A percentile compares a stretch with the other conserved stretches of the same genome.
Conservation (phyloP, 2,888 invertebrate genomes). For the Drosophila borealis region DNA sequence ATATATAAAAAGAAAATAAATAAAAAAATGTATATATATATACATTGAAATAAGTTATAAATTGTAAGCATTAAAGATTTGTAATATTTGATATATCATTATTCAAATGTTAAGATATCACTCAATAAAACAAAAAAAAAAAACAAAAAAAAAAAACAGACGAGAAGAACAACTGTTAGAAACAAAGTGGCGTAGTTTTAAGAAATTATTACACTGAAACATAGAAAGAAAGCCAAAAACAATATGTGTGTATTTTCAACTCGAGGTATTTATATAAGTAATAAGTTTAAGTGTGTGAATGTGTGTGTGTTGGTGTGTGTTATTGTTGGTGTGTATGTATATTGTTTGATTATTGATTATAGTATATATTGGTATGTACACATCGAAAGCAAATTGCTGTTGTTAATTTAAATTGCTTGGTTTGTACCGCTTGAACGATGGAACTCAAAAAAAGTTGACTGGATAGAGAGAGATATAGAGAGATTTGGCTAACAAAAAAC, state of each 20-base stretch:
- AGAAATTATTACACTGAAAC: constrained; percentile 47
- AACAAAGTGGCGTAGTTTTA: constrained; percentile 11
- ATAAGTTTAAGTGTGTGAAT: constrained; percentile 25
- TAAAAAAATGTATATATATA: constrained; percentile 50
- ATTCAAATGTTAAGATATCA: constrained; percentile 24
- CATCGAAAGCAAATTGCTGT: constrained; percentile 75
- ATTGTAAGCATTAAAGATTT: not conserved
- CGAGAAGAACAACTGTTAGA: constrained; percentile 38
- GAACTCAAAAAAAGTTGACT: constrained; percentile 47
- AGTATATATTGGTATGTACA: constrained; percentile 44
- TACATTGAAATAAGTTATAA: constrained; percentile 44
- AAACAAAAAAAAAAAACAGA: not conserved
- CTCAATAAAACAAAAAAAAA: not conserved
- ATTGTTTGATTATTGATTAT: constrained; percentile 22
- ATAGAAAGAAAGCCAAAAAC: constrained; percentile 52
- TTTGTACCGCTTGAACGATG: constrained; percentile 38
- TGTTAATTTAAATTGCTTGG: constrained; percentile 42
- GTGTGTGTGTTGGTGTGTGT: constrained; percentile 17
- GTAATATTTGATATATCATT: constrained; percentile 44
- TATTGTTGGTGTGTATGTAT: constrained; percentile 10
- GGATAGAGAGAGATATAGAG: constrained; percentile 1
- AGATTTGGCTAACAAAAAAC: constrained; percentile 72
- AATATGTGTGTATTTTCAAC: constrained; percentile 33
- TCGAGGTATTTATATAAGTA: constrained; percentile 31
- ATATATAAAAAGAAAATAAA: constrained; percentile 58